Evolutionary conservation across 2,888 invertebrate genomes (phyloP), one percentile per base, ranked within the genome.

Genomic region (Ochlodes sylvanus): DNA sequence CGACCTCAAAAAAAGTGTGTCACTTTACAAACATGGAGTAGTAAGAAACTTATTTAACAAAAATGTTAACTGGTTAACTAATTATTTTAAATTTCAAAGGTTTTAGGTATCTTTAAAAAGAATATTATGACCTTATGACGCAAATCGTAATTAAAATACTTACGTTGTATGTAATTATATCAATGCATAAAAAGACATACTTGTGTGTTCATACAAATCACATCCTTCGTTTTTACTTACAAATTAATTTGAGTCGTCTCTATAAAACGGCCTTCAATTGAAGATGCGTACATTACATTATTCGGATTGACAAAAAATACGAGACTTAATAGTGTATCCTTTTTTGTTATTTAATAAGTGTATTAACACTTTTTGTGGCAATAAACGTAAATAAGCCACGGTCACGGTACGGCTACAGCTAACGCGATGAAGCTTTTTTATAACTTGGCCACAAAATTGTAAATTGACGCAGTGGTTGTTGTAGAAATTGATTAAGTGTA

Each of bases 301-400:
- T 50, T 60, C n/a, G 10, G 27, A 52, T 73, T 71, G 68, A 73
- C 73, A 75, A 77, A 79, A 79, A 77, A 77, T 69, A 68, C 58
- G 47, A 50, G 19, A 61, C 62, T 15, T 47, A 47, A 15, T 47
- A 7, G 6, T 47, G 1, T 15, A 47, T 47, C 6, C 15, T 7
- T 42, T 42, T 42, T 42, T 42, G 10, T 42, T 14, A 0, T 47
- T 47, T 15, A 47, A 17, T 47, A 17, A 17, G 15, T 66, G 27
- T 47, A 58, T 54, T 54, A 73, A 60, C 58, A 10, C 38, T 68
- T 70, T 71, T 71, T 70, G 66, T 42, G 32, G 63, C 57, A 55
- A 63, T 69, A 70, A 62, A 64, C 44, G 57, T 55, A 47, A 57
- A 68, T 62, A 63, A 63, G 67, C 64, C 63, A 50, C 63, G 69